Percentiles rank a stretch among this genome's conserved stretches.
These are phyloP conservation scores for Rhagophthalmus giganteus DNA, from an alignment of 2,888 invertebrate species.

Conservation along the genomic window DNA sequence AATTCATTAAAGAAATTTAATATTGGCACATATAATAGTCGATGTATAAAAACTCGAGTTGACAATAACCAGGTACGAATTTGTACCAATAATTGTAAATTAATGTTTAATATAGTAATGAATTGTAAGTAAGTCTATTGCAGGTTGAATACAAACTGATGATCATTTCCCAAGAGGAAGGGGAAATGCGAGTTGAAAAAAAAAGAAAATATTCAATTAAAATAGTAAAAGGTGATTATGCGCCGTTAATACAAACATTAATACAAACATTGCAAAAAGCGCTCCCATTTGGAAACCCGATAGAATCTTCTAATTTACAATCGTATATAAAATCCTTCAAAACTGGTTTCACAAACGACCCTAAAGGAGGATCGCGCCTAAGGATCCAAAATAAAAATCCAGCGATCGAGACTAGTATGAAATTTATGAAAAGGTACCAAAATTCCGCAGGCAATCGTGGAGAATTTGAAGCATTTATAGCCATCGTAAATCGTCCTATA, in stretches of 20 bases:
- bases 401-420: conserved; percentile 83
- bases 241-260: not conserved
- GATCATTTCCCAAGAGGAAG: conserved; percentile 68
- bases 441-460: conserved; percentile 93
- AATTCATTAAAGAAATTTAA: conserved; percentile 77
- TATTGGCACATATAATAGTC: conserved; percentile 84
- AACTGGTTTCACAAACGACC: conserved; percentile 73
- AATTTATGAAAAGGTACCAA: conserved; percentile 57
- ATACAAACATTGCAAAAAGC: conserved; percentile 69
- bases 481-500: conserved; percentile 93
- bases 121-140: too few species aligned
- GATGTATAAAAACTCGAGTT: conserved; percentile 77
- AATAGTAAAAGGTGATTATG: conserved; percentile 81
- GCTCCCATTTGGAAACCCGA: conserved; percentile 70
- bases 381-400: conserved; percentile 95
- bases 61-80: conserved; percentile 42
- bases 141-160: conserved; percentile 70
- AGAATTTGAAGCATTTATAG: conserved; percentile 96
- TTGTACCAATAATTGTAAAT: too few species aligned
- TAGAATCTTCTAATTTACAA: conserved; percentile 78
- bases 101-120: too few species aligned
- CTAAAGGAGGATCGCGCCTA: conserved; percentile 88
- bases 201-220: conserved; percentile 54
- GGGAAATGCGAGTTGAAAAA: conserved; percentile 40
- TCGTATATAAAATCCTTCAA: conserved; percentile 82